Evolutionary conservation across 2,113 vertebrate genomes (phyloP).

Genomic region (Aplodontia rufa): DNA sequence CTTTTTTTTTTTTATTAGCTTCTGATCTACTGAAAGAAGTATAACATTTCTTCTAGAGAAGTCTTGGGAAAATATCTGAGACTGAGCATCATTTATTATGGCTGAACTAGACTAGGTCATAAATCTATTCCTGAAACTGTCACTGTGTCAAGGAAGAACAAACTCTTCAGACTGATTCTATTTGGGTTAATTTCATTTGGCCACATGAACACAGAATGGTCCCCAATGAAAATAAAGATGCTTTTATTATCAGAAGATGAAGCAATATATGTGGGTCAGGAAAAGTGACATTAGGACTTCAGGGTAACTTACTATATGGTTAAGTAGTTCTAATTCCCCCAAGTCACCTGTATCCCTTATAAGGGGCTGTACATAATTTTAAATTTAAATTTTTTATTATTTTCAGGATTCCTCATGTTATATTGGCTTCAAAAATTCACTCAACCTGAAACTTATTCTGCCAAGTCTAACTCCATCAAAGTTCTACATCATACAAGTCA

Average conservation of each 20-base stretch:
- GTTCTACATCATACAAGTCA: background rate
- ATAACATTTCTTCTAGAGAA: background rate
- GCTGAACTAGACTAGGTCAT: background rate
- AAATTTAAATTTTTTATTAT: background rate
- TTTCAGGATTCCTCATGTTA: background rate
- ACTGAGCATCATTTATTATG: background rate
- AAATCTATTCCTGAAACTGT: background rate
- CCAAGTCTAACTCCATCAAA: background rate
- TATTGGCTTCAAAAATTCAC: background rate
- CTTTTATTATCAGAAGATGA: background rate
- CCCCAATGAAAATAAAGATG: background rate
- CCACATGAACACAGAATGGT: background rate
- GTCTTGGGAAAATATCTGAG: background rate
- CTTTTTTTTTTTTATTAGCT: background rate
- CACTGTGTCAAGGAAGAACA: background rate
- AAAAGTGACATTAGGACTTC: background rate
- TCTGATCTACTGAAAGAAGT: background rate
- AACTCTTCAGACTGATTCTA: background rate
- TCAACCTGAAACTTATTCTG: background rate
- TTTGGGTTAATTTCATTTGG: background rate
- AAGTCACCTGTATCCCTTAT: background rate
- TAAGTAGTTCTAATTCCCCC: background rate
- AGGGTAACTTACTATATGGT: background rate
- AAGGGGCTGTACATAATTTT: background rate
- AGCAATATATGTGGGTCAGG: background rate